Percentiles rank a stretch among this genome's conserved stretches.
phyloP scores from a whole-genome alignment of 2,888 invertebrate genomes.

The Nesidiocoris tenuis region DNA sequence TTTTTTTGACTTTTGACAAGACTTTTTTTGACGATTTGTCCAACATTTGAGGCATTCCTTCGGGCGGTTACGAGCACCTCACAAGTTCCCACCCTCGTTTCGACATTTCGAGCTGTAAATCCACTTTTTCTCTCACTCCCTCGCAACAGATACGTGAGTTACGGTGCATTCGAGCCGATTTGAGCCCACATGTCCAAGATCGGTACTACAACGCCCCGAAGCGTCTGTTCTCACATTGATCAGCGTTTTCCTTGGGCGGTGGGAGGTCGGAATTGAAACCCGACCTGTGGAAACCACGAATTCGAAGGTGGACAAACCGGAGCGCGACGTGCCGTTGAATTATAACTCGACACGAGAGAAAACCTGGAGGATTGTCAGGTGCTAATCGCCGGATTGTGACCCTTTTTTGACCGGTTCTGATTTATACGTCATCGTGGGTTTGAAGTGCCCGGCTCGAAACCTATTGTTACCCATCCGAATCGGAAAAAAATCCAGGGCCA shows the following conservation, averaged over 20 bases:
- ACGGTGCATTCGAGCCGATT: not conserved
- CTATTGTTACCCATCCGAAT: not conserved
- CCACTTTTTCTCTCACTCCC: not conserved
- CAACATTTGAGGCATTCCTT: too few species aligned
- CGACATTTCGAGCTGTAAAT: too few species aligned
- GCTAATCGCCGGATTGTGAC: not conserved
- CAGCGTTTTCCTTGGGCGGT: not conserved
- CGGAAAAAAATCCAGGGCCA: constrained; percentile 8
- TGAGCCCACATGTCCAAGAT: not conserved
- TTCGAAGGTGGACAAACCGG: not conserved
- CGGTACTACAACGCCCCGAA: not conserved
- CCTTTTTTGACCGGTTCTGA: not conserved
- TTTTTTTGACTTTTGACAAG: too few species aligned
- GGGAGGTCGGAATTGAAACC: not conserved
- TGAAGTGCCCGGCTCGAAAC: not conserved
- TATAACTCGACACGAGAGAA: not conserved
- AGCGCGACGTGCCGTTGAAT: not conserved
- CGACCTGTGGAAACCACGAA: not conserved
- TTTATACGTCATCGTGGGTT: not conserved
- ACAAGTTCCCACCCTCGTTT: too few species aligned
- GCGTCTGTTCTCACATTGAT: not conserved
- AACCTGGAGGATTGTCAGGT: not conserved
- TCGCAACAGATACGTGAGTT: not conserved
- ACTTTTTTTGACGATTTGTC: too few species aligned
- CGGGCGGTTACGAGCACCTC: too few species aligned